Percentiles rank a stretch among this genome's conserved stretches.
Conservation (phyloP, 2,113 vertebrate species). For the Motacilla alba region DNA sequence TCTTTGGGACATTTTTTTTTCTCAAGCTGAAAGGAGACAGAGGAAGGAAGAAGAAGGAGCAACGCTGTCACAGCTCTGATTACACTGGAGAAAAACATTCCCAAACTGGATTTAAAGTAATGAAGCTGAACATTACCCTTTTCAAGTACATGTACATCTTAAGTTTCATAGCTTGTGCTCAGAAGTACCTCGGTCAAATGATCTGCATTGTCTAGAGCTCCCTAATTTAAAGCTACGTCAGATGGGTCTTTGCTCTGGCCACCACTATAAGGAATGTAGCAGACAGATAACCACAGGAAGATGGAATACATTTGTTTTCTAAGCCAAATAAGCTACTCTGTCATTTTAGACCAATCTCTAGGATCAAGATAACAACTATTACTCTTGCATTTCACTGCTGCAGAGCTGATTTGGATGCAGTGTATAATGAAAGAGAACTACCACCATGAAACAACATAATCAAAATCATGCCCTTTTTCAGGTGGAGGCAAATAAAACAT, state of each 20-base stretch:
- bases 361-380: slow-evolving; percentile 38
- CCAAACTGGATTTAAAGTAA: slow-evolving; percentile 6
- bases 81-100: not conserved
- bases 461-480: slow-evolving; percentile 28
- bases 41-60: not conserved
- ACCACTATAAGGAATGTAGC: not conserved
- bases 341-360: slow-evolving; percentile 27
- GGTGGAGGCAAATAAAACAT: not conserved
- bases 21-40: not conserved
- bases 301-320: slow-evolving; percentile 30
- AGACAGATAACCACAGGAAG: not conserved
- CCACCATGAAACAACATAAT: slow-evolving; percentile 2
- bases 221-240: slow-evolving; percentile 9
- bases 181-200: not conserved
- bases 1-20: not conserved
- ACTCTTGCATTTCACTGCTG: not conserved
- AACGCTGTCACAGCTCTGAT: not conserved
- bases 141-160: not conserved
- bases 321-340: slow-evolving; percentile 25
- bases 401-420: slow-evolving; percentile 38
- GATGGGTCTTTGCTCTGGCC: not conserved
- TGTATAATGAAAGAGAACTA: slow-evolving; percentile 42
- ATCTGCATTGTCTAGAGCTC: not conserved
- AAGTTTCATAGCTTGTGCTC: not conserved
- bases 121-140: not conserved